These are phyloP conservation scores for Tryphoninae sp. DNA, from an alignment of 2,888 invertebrate species.

Conservation along the genomic window DNA sequence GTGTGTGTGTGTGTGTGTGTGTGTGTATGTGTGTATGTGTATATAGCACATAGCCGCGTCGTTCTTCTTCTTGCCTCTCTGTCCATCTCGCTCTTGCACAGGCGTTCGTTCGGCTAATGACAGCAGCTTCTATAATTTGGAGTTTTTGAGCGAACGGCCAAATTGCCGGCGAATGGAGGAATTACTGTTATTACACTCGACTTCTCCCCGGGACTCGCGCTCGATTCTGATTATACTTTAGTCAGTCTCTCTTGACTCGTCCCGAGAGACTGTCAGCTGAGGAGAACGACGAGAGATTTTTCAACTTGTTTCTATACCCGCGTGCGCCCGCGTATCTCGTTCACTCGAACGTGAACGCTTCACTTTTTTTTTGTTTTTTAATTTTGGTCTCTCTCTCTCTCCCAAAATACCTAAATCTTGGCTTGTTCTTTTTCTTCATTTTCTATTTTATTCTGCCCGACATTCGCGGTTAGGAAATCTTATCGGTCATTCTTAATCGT, in stretches of 20 bases:
- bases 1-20: background rate
- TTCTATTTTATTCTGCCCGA: constrained; percentile 15
- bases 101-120: constrained; percentile 75
- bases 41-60: constrained; percentile 40
- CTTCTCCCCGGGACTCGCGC: constrained; percentile 74
- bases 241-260: constrained; percentile 76
- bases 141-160: constrained; percentile 80
- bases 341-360: constrained; percentile 41
- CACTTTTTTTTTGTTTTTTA: constrained; percentile 36
- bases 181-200: constrained; percentile 81
- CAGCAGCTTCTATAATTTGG: constrained; percentile 81
- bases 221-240: constrained; percentile 80
- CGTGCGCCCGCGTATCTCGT: constrained; percentile 43
- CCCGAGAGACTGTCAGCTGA: constrained; percentile 74
- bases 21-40: no score
- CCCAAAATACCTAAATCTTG: background rate
- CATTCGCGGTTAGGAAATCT: no score
- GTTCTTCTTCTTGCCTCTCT: constrained; percentile 56
- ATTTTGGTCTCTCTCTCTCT: constrained; percentile 31
- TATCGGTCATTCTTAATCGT: no score
- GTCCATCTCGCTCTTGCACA: constrained; percentile 44
- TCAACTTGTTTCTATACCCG: constrained; percentile 40
- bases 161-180: constrained; percentile 79
- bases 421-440: constrained; percentile 23
- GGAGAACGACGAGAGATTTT: constrained; percentile 58